These are phyloP conservation scores for Pan troglodytes DNA, from an alignment of 2,113 vertebrate genomes.

Conservation along the genomic window DNA sequence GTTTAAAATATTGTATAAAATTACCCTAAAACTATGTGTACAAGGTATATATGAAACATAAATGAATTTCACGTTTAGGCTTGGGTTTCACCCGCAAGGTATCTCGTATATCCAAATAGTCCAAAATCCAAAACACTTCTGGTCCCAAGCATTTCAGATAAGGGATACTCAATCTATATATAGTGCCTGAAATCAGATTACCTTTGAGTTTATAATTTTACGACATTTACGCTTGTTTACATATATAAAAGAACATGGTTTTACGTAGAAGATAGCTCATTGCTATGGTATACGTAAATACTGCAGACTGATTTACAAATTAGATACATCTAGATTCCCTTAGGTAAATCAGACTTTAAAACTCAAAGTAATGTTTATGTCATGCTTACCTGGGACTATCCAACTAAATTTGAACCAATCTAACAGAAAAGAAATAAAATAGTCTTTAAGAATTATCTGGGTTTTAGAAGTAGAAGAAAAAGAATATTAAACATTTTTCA, in stretches of 20 bases:
- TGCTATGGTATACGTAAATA: neutral
- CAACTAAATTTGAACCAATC: constrained; percentile 10
- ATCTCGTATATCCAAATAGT: neutral
- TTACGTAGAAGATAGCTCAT: neutral
- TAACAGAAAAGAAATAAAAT: constrained; percentile 43
- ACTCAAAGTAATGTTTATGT: constrained; percentile 30
- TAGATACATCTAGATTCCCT: neutral
- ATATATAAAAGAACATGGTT: neutral
- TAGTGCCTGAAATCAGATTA: constrained; percentile 17
- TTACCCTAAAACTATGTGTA: too few relatives aligned
- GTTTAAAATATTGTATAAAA: neutral
- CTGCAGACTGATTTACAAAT: neutral
- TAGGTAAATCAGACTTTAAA: neutral
- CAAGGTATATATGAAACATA: neutral
- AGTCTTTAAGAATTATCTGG: neutral
- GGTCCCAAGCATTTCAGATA: neutral
- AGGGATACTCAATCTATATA: neutral
- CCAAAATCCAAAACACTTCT: neutral
- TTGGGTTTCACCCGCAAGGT: neutral
- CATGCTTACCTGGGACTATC: neutral
- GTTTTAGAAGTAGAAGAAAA: neutral
- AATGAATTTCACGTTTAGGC: neutral
- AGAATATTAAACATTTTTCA: too few relatives aligned
- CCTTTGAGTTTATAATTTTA: constrained; percentile 27
- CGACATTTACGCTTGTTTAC: constrained; percentile 13